Evolutionary conservation across 2,113 vertebrate genomes (phyloP).

Genomic region (Engraulis encrasicolus): DNA sequence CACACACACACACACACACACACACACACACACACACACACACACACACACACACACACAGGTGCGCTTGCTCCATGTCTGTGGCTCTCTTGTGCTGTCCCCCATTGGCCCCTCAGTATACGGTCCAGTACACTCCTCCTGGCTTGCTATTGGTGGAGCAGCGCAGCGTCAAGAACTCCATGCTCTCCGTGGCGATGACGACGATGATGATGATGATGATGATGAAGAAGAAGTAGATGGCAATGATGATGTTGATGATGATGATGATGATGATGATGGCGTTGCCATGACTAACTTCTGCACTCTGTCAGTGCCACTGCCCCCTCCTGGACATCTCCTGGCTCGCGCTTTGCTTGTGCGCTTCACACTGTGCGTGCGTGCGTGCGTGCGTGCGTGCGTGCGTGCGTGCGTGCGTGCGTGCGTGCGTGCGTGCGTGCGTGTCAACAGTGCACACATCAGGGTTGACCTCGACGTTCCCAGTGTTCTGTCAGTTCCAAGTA

Average conservation of each 20-base stretch:
- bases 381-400: not conserved
- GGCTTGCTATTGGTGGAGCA: no score
- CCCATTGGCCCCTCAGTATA: no score
- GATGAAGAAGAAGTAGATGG: no score
- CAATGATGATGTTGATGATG: no score
- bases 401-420: not conserved
- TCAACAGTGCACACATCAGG: not conserved
- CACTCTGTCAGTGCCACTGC: constrained; percentile 65
- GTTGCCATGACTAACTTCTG: constrained; percentile 30
- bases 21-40: no score
- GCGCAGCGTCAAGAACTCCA: no score
- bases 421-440: not conserved
- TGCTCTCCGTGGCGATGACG: no score
- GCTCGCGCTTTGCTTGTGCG: not conserved
- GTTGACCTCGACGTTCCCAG: not conserved
- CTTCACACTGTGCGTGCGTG: not conserved
- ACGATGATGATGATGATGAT: no score
- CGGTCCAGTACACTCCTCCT: no score
- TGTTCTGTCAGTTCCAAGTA: not conserved
- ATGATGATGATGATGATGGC: not conserved
- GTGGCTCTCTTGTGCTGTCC: no score
- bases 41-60: not conserved
- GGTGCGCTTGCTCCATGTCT: no score
- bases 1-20: no score
- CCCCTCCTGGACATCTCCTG: constrained; percentile 37